Evolutionary conservation across 1,140 invertebrate genomes (phyloP), one percentile per base, ranked within the genome.

Genomic region (Drosophila watanabei): DNA sequence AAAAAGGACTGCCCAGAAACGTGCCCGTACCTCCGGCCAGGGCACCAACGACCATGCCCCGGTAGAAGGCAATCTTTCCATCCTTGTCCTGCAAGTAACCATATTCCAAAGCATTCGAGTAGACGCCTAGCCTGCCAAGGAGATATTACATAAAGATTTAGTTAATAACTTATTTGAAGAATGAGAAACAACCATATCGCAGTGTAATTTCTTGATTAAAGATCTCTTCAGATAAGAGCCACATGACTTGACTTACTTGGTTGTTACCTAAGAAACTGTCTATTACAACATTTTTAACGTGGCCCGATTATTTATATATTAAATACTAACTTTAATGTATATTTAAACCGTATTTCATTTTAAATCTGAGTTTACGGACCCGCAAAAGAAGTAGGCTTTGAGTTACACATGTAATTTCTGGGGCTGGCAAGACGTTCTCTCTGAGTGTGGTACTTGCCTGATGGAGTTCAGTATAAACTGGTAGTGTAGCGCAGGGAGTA

Each of bases 401-500:
- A 46, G 10, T 13, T 9, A 46, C 5, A 46, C 7, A 46, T 20
- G 4, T 20, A 13, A 20, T 13, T 46, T 20, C 10, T 46, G 8
- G 2, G n/a, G n/a, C n/a, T n/a, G n/a, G n/a, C n/a, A n/a, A n/a
- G n/a, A n/a, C n/a, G n/a, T n/a, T n/a, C n/a, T n/a, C n/a, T n/a
- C 18, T 24, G 24, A 13, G n/a, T n/a, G 2, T 14, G 24, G 24
- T 24, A 45, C 5, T 8, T 18, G 98, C 93, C 32, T 96, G 95
- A 24, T 95, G 16, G 94, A 93, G 82, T 95, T 95, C 7, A 94
- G 90, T 35, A 94, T 87, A 64, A 96, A 94, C 59, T 95, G 95
- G 45, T 95, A 94, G 52, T 94, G 90, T 58, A 98, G 92, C 0
- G 97, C 97, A 0, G 98, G 97, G 0, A 96, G 95, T 0, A 99